Evolutionary conservation across 2,797 vertebrate species (phyloP).

Genomic region (Pseudomugil tenellus): DNA sequence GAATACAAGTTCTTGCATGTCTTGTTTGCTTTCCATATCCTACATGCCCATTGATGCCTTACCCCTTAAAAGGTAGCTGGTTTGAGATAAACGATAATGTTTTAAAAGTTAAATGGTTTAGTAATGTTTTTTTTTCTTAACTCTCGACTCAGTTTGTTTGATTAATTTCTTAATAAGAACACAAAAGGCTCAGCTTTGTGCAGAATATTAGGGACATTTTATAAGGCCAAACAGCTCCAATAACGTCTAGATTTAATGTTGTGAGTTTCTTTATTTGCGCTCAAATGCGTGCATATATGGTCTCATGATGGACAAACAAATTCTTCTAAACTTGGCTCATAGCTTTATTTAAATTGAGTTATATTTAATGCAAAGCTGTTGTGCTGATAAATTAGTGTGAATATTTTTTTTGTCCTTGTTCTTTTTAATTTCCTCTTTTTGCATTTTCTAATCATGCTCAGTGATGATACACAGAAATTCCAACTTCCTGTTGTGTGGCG

Average conservation of each 20-base stretch:
- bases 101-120: background rate
- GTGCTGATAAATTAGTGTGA: background rate
- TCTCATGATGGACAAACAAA: background rate
- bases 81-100: too few relatives aligned
- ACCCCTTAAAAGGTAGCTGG: constrained; percentile 11
- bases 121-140: background rate
- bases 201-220: too few relatives aligned
- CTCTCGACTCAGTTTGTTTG: background rate
- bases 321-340: background rate
- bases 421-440: background rate
- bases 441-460: background rate
- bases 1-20: constrained; percentile 33
- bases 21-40: constrained; percentile 10
- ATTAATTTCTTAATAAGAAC: background rate
- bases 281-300: background rate
- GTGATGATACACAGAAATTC: background rate
- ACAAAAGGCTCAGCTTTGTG: background rate
- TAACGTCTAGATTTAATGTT: background rate
- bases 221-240: background rate
- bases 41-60: constrained; percentile 22
- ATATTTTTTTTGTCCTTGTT: too few relatives aligned
- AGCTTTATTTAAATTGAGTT: background rate
- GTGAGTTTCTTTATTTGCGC: background rate
- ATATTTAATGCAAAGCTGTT: background rate
- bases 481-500: background rate